phyloP scores from a whole-genome alignment of 2,888 invertebrate genomes.

The Oxyscelio sp. region DNA sequence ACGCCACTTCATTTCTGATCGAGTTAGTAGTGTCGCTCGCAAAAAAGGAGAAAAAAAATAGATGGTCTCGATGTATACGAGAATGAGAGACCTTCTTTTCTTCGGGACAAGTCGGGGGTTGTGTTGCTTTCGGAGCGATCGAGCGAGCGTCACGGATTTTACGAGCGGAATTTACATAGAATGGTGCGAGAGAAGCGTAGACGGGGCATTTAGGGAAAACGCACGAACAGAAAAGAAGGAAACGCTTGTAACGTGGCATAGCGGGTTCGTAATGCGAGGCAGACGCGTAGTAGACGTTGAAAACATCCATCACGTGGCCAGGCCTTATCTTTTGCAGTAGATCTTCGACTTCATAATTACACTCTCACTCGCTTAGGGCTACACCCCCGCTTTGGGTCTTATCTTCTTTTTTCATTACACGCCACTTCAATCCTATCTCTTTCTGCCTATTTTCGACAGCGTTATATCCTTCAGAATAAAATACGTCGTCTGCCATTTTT shows the following conservation, averaged over 20 bases:
- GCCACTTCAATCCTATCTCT: constrained; percentile 69
- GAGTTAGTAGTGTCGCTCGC: constrained; percentile 25
- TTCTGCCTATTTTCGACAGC: constrained; percentile 69
- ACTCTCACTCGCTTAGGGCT: constrained; percentile 83
- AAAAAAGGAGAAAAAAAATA: constrained; percentile 44
- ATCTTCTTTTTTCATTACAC: constrained; percentile 75
- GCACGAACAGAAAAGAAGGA: constrained; percentile 69
- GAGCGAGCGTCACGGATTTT: constrained; percentile 84
- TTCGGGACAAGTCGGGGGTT: constrained; percentile 59
- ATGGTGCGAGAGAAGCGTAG: constrained; percentile 82
- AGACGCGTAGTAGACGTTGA: constrained; percentile 88
- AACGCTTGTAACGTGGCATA: constrained; percentile 68
- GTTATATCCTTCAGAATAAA: constrained; percentile 67
- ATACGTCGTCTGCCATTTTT: constrained; percentile 69
- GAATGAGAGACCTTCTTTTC: constrained; percentile 53
- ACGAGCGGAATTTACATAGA: constrained; percentile 86
- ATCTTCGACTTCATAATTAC: constrained; percentile 88
- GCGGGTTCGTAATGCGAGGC: constrained; percentile 85
- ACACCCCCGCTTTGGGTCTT: constrained; percentile 73
- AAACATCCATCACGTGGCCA: constrained; percentile 88
- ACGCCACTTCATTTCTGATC: constrained; percentile 57
- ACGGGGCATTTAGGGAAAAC: constrained; percentile 81
- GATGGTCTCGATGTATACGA: constrained; percentile 24
- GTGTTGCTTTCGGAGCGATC: constrained; percentile 75
- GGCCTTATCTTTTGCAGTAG: constrained; percentile 86